Evolutionary conservation across 2,113 vertebrate species (phyloP), one percentile per base, ranked within the genome.

Genomic region (Indicator indicator): DNA sequence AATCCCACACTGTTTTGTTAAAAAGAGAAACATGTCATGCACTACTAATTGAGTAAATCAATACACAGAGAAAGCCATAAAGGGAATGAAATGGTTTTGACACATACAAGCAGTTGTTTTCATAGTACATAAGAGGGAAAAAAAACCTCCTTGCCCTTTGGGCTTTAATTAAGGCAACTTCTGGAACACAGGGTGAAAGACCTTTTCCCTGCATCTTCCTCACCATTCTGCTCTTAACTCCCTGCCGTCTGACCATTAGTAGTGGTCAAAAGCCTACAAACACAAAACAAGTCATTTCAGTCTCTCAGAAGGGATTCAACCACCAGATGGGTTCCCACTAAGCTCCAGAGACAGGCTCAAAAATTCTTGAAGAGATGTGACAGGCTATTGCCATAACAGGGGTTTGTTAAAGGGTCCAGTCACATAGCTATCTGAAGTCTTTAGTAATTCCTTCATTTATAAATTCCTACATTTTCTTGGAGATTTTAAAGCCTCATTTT

Each of bases 1-100:
- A 93, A 42, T 84, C 80, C 33, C 74, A 86, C 62, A 65, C 2
- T 0, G 1, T 58, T 88, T 83, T 72, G n/a, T 79, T 92, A 77
- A 78, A 88, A 69, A 93, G n/a, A 87, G 56, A 94, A 94, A 65
- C 86, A 93, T 54, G 42, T 12, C 62, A 63, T 62, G 68, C 64
- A 80, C 77, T 73, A 63, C 79, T 92, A 94, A 96, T 94, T 95
- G 87, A 91, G 60, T 59, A 85, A 96, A 96, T 96, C 96, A 88
- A 97, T 97, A 94, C 26, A 75, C 79, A 85, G 82, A 86, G 65
- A 82, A 86, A 38, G 85, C 87, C 64, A 68, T 6, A 4, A 79
- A 86, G 79, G 73, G 67, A 94, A 88, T 69, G 6, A 83, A 96
- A 32, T 86, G 58, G 56, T 93, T 91, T 72, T 90, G 60, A 95